Conservation (phyloP, 2,113 vertebrate species). For the Pseudorasbora parva region DNA sequence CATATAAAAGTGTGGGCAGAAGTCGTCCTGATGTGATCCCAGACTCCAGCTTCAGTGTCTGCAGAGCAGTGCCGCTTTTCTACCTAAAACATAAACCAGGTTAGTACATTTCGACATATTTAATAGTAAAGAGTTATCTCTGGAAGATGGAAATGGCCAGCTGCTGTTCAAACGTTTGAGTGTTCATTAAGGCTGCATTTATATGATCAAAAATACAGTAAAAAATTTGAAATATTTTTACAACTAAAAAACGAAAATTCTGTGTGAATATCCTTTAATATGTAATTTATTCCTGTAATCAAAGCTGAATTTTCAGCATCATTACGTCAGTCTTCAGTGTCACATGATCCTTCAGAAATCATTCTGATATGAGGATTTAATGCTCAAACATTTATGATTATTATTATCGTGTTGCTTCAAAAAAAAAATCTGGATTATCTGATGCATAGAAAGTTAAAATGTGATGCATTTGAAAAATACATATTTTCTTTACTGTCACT, state of each 20-base stretch:
- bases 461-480: background rate
- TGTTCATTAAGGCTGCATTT: too few relatives aligned
- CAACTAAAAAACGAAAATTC: too few relatives aligned
- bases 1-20: slow-evolving; percentile 40
- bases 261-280: too few relatives aligned
- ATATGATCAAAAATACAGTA: too few relatives aligned
- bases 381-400: too few relatives aligned
- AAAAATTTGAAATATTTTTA: too few relatives aligned
- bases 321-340: too few relatives aligned
- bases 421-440: too few relatives aligned
- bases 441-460: background rate
- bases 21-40: slow-evolving; percentile 23
- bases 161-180: background rate
- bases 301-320: too few relatives aligned
- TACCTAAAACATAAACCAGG: slow-evolving; percentile 34
- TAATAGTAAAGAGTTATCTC: background rate
- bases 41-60: slow-evolving; percentile 24
- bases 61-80: slow-evolving; percentile 1
- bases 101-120: background rate
- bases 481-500: background rate
- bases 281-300: too few relatives aligned
- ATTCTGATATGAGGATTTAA: too few relatives aligned
- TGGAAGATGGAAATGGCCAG: background rate
- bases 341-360: too few relatives aligned
- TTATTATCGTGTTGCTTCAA: background rate